These are phyloP conservation scores for Salvator merianae DNA, from an alignment of 2,113 vertebrate genomes.

Conservation along the genomic window DNA sequence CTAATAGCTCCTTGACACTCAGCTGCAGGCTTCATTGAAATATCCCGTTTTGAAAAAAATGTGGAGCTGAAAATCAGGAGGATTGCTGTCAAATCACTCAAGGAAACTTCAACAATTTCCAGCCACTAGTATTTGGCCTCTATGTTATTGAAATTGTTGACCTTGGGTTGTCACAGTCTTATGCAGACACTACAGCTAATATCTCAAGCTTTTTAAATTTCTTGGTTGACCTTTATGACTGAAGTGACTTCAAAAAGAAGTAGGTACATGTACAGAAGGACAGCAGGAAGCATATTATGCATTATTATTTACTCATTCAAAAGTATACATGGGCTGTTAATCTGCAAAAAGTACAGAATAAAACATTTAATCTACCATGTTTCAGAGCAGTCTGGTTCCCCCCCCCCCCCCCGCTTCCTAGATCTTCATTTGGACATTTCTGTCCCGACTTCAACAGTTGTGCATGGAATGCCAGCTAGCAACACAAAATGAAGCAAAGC, in stretches of 20 bases:
- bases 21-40: background rate
- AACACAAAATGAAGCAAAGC: too few species aligned
- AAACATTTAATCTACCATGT: background rate
- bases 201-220: background rate
- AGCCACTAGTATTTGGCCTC: background rate
- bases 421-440: too few species aligned
- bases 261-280: background rate
- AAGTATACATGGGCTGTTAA: background rate
- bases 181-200: background rate
- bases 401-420: background rate
- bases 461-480: too few species aligned
- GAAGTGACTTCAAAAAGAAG: background rate
- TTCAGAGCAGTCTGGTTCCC: background rate
- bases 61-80: background rate
- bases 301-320: background rate
- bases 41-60: background rate
- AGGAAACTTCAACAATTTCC: background rate
- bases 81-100: slow-evolving; percentile 2
- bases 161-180: background rate
- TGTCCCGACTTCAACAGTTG: too few species aligned
- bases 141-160: background rate
- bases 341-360: background rate
- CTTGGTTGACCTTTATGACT: slow-evolving; percentile 1
- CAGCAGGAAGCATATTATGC: background rate
- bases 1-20: slow-evolving; percentile 2